Evolutionary conservation across 1,140 invertebrate genomes (phyloP).

Genomic region (Drosophila navojoa): DNA sequence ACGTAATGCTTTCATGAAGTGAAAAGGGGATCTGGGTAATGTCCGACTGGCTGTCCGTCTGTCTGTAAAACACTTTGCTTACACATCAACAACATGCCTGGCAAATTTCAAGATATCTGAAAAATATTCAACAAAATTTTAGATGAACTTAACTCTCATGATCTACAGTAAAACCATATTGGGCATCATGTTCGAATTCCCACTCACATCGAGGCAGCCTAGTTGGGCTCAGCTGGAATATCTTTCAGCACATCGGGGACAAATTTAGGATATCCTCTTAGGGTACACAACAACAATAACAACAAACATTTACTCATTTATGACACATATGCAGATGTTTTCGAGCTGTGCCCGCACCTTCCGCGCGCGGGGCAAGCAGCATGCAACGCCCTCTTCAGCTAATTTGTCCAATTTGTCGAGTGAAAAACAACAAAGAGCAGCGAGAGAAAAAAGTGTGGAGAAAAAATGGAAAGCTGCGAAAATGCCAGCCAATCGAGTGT

Average conservation of each 20-base stretch:
- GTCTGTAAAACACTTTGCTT: too few relatives aligned
- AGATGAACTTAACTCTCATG: too few relatives aligned
- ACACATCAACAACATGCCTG: too few relatives aligned
- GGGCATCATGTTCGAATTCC: too few relatives aligned
- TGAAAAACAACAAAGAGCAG: slow-evolving; percentile 51
- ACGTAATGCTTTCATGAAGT: too few relatives aligned
- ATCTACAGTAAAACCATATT: too few relatives aligned
- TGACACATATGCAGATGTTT: slow-evolving; percentile 51
- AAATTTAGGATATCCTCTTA: slow-evolving; percentile 4
- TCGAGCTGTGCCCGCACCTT: neutral
- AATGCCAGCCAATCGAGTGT: slow-evolving; percentile 26
- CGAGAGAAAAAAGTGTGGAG: slow-evolving; percentile 34
- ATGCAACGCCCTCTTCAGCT: slow-evolving; percentile 36
- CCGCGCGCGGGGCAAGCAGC: neutral
- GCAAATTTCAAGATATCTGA: too few relatives aligned
- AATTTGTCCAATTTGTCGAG: slow-evolving; percentile 80
- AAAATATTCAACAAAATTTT: too few relatives aligned
- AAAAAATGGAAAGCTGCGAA: slow-evolving; percentile 41
- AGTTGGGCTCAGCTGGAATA: neutral
- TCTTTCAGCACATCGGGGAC: neutral
- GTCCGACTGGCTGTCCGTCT: too few relatives aligned
- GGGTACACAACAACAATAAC: slow-evolving; percentile 24
- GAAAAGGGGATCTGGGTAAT: too few relatives aligned
- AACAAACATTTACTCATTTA: neutral
- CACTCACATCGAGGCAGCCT: too few relatives aligned